A percentile compares a stretch with the other conserved stretches of the same genome.
phyloP scores from a whole-genome alignment of 1,140 invertebrate genomes.

The Cyrtorhinus lividipennis region DNA sequence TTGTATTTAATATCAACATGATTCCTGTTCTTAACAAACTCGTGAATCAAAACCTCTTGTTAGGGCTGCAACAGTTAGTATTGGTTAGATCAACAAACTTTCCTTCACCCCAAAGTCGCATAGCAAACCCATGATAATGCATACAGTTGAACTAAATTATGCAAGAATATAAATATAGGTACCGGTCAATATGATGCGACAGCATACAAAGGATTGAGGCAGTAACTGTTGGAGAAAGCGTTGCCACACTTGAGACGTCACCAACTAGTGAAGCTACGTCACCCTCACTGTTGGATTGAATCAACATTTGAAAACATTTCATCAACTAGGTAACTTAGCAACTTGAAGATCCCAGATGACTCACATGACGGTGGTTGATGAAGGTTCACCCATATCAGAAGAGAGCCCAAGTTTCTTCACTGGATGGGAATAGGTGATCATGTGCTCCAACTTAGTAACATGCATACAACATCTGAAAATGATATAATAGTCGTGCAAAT shows the following conservation, averaged over 20 bases:
- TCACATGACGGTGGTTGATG: not conserved
- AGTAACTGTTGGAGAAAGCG: constrained; percentile 58
- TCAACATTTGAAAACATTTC: not conserved
- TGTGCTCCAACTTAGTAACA: constrained; percentile 39
- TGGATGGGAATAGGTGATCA: constrained; percentile 1
- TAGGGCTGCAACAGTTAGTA: no score
- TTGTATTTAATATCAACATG: no score
- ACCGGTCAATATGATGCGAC: constrained; percentile 68
- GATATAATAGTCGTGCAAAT: not conserved
- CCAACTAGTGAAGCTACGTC: constrained; percentile 14
- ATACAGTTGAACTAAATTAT: no score
- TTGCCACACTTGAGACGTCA: constrained; percentile 13
- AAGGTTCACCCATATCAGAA: constrained; percentile 35
- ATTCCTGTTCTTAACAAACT: no score
- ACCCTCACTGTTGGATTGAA: constrained; percentile 16
- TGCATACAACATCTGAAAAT: constrained; percentile 56
- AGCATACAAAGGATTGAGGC: constrained; percentile 74
- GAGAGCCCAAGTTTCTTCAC: not conserved
- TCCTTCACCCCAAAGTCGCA: no score
- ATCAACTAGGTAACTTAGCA: no score
- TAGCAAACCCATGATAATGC: no score
- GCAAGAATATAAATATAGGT: not conserved
- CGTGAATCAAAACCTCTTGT: no score
- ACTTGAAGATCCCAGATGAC: no score
- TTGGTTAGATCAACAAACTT: no score